Conservation (phyloP, 2,113 vertebrate genomes). For the Tupaia tana region DNA sequence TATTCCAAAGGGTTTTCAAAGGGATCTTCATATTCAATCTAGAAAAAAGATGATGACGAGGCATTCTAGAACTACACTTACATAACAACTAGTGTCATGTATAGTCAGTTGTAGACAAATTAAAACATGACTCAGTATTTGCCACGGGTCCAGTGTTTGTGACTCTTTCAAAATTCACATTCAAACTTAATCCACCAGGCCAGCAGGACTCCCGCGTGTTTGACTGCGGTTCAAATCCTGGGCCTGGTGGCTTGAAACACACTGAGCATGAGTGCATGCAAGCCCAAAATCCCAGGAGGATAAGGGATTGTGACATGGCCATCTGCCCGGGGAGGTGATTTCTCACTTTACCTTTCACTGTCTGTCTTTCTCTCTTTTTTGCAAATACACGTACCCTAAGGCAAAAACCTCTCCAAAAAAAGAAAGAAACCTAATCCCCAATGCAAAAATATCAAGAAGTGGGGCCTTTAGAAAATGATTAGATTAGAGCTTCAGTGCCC, state of each 20-base stretch:
- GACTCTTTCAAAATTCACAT: not conserved
- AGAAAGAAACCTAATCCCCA: not conserved
- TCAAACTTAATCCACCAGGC: not conserved
- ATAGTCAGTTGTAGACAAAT: not conserved
- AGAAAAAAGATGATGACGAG: conserved; percentile 15
- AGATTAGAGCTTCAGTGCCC: not conserved
- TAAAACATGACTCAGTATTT: conserved; percentile 53
- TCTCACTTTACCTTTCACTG: no score
- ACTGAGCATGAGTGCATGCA: no score
- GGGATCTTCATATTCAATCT: not conserved
- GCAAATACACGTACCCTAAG: no score
- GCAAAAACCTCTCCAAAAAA: no score
- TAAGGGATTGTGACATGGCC: no score
- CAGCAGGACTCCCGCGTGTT: no score
- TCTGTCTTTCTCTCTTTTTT: no score
- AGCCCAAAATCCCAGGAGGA: no score
- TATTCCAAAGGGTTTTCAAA: not conserved
- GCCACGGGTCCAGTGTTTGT: not conserved
- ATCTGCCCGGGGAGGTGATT: no score
- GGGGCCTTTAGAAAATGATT: no score
- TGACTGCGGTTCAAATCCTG: no score
- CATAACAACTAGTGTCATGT: not conserved
- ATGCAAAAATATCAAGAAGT: not conserved
- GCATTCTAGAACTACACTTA: conserved; percentile 31
- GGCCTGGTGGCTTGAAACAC: no score